These are phyloP conservation scores for Loris lydekkerianus DNA, from an alignment of 2,797 vertebrate genomes.

Conservation along the genomic window DNA sequence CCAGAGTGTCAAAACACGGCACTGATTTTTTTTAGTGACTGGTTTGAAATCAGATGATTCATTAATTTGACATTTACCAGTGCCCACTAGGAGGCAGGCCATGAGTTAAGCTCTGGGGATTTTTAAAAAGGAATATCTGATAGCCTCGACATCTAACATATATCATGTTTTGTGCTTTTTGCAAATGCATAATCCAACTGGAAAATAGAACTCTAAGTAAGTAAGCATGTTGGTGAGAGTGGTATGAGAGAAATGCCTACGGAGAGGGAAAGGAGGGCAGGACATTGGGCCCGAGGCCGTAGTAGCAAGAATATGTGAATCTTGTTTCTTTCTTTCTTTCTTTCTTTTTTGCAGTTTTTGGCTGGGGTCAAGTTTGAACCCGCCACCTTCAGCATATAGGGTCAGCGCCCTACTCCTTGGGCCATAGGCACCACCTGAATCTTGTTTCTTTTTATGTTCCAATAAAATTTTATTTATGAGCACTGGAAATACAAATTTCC, in stretches of 20 bases:
- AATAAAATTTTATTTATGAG: conserved; percentile 3
- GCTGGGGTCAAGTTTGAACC: no score
- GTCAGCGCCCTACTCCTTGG: no score
- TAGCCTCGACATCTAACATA: not conserved
- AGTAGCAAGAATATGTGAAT: not conserved
- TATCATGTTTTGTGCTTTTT: conserved; percentile 6
- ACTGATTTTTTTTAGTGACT: not conserved
- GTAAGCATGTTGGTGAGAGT: not conserved
- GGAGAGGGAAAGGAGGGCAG: not conserved
- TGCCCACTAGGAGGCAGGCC: not conserved
- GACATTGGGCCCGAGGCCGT: not conserved
- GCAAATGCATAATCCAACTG: conserved; percentile 9
- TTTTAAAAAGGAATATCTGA: not conserved
- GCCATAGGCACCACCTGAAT: not conserved
- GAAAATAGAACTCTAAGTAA: not conserved
- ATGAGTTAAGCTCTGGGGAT: not conserved
- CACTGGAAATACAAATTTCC: not conserved
- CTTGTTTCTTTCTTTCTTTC: not conserved
- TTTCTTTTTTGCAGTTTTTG: not conserved
- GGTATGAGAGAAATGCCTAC: not conserved
- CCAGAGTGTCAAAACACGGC: not conserved
- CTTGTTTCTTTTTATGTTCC: not conserved
- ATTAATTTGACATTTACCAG: not conserved
- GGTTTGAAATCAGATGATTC: not conserved
- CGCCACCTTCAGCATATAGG: no score